These are phyloP conservation scores for Centruroides sculpturatus DNA, from an alignment of 1,140 invertebrate genomes.

Conservation along the genomic window DNA sequence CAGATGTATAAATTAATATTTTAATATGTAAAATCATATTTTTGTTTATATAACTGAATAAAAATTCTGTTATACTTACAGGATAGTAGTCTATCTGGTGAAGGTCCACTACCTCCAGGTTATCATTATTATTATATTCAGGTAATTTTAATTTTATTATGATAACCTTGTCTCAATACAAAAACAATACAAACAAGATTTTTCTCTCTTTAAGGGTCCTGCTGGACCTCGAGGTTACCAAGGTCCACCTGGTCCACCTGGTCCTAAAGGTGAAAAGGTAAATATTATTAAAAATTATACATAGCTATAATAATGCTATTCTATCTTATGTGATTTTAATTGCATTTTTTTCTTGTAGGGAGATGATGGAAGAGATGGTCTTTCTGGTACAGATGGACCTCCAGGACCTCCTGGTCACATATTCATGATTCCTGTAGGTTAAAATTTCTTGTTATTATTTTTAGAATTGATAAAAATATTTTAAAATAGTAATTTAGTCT, in stretches of 20 bases:
- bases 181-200: too few relatives aligned
- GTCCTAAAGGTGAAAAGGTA: conserved; percentile 43
- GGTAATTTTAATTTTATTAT: neutral
- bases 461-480: neutral
- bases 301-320: too few relatives aligned
- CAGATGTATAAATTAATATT: too few relatives aligned
- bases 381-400: conserved; percentile 47
- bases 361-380: conserved; percentile 51
- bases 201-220: neutral
- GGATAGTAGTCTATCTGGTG: too few relatives aligned
- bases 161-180: neutral
- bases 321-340: too few relatives aligned
- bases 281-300: neutral
- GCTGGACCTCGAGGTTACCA: conserved; percentile 17
- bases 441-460: neutral
- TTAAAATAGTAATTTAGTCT: neutral
- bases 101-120: neutral
- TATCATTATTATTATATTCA: conserved; percentile 16
- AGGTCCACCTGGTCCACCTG: conserved; percentile 45
- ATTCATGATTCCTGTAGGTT: conserved; percentile 67
- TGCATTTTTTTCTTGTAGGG: conserved; percentile 27
- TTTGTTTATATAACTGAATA: too few relatives aligned
- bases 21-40: too few relatives aligned
- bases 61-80: too few relatives aligned
- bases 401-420: conserved; percentile 66